A percentile compares a stretch with the other conserved stretches of the same genome.
Conservation (phyloP, 1,140 invertebrate species). For the Cryptotermes secundus region DNA sequence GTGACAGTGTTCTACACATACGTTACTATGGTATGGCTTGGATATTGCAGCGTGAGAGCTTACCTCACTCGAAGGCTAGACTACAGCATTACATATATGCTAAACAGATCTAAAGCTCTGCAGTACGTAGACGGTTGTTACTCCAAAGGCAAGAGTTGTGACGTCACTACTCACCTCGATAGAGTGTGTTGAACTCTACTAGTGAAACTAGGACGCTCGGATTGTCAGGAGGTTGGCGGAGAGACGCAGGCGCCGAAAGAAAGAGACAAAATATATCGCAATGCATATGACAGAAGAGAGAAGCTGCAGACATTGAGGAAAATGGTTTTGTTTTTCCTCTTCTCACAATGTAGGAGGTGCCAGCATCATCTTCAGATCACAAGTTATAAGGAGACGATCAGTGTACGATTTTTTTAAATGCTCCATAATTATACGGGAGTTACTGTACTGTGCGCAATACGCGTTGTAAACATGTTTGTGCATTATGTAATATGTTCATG, state of each 20-base stretch:
- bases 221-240: neutral
- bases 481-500: too few species aligned
- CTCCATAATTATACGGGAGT: too few species aligned
- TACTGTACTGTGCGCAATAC: too few species aligned
- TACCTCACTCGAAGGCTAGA: neutral
- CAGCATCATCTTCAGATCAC: neutral
- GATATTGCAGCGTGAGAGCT: neutral
- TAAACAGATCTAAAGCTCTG: neutral
- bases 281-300: neutral
- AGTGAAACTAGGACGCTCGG: conserved; percentile 25
- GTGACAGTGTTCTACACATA: neutral
- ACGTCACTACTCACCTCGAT: conserved; percentile 27
- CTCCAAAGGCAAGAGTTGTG: neutral
- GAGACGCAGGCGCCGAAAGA: neutral
- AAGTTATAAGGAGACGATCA: neutral
- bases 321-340: neutral
- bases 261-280: neutral
- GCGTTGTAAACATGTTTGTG: too few species aligned
- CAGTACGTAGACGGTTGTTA: neutral
- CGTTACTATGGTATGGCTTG: neutral
- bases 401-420: neutral
- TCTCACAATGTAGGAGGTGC: neutral
- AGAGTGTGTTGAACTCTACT: conserved; percentile 27
- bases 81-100: neutral
- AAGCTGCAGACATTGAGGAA: neutral